Conservation (phyloP, 1,140 invertebrate genomes). For the Drosophila dunni region DNA sequence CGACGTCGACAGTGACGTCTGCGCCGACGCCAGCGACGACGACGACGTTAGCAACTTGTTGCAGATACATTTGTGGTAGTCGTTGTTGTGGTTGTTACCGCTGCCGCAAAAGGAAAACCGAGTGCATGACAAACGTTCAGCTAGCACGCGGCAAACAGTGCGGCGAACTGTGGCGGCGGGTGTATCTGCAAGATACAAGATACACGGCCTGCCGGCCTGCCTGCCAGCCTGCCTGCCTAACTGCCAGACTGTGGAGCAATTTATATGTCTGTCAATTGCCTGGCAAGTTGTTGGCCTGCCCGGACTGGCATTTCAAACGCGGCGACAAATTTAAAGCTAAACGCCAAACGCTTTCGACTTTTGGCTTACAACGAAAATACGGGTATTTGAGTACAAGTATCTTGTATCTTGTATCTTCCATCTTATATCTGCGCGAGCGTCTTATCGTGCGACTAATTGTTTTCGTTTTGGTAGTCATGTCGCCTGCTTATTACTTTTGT, state of each 20-base stretch:
- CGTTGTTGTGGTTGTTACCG: slow-evolving; percentile 24
- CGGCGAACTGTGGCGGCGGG: slow-evolving; percentile 19
- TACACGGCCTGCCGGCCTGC: slow-evolving; percentile 45
- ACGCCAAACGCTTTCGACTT: slow-evolving; percentile 69
- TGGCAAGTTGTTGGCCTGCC: slow-evolving; percentile 50
- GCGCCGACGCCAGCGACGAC: slow-evolving; percentile 9
- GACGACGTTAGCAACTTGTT: slow-evolving; percentile 72
- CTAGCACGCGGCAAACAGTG: slow-evolving; percentile 62
- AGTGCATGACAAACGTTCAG: slow-evolving; percentile 75
- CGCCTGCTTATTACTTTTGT: slow-evolving; percentile 72
- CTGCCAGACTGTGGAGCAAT: slow-evolving; percentile 59
- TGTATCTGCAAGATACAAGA: slow-evolving; percentile 62
- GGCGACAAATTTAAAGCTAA: slow-evolving; percentile 78
- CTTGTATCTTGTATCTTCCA: slow-evolving; percentile 66
- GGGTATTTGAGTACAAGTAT: slow-evolving; percentile 39
- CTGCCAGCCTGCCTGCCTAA: slow-evolving; percentile 17
- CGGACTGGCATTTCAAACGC: slow-evolving; percentile 51
- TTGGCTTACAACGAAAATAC: slow-evolving; percentile 25
- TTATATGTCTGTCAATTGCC: slow-evolving; percentile 76
- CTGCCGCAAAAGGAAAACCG: slow-evolving; percentile 78
- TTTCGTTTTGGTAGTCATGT: slow-evolving; percentile 72
- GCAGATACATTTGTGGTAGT: slow-evolving; percentile 71
- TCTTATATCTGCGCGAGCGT: slow-evolving; percentile 68
- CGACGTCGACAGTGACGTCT: slow-evolving; percentile 12
- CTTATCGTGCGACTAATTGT: slow-evolving; percentile 79